Evolutionary conservation across 2,888 invertebrate genomes (phyloP), one percentile per base, ranked within the genome.

Genomic region (Steinernema scapterisci): DNA sequence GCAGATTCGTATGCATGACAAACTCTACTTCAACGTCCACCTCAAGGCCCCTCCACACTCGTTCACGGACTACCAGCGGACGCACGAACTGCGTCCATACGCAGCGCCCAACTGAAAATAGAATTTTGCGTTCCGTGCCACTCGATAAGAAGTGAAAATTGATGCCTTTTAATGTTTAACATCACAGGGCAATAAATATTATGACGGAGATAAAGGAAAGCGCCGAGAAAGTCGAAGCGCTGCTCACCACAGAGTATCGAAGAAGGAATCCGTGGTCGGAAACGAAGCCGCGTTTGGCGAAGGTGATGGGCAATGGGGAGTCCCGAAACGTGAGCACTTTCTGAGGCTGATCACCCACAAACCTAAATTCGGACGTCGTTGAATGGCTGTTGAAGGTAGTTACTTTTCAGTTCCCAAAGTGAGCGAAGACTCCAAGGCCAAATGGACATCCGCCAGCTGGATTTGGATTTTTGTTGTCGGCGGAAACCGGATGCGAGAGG

Each of bases 1-100:
- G 13, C 63, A 63, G 31, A 9, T 63, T n/a, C 38, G 63, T 7
- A 11, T 63, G 27, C 63, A 63, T 16, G 31, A 31, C 16, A 63
- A 63, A 13, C 63, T 63, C 19, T 63, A 27, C 63, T 63, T 63
- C 63, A 31, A 25, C 38, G 63, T 63, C 27, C 63, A 27, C 2
- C 63, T 63, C 63, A 31, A 25, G 25, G 27, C 27, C 3, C 63
- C 63, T 27, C 63, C 63, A 25, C 16, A 19, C 5, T n/a, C 48
- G 2, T 31, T 25, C 31, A 31, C 7, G 31, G 21, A 63, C 63
- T 19, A n/a, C 23, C n/a, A 52, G 52, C 23, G n/a, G 6, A n/a
- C 48, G 48, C 48, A n/a, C 48, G 48, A 48, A 13, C 16, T 48
- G 48, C 48, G 2, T 3, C 48, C 19, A 16, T 16, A 48, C n/a